phyloP scores from a whole-genome alignment of 2,888 invertebrate species.

The Endotricha flammealis region DNA sequence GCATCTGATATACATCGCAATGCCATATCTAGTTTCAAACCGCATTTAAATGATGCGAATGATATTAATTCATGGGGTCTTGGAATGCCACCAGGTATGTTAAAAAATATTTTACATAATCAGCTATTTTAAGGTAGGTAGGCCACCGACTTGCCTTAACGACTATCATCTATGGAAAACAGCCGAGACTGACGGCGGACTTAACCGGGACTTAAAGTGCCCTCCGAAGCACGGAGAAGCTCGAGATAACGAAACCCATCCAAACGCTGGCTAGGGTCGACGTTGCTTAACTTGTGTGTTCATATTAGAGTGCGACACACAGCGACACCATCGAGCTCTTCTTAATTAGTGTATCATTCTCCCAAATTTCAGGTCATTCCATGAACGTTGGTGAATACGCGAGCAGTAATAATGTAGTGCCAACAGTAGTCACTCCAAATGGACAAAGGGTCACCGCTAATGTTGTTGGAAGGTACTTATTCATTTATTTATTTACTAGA shows the following conservation, averaged over 20 bases:
- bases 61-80: slow-evolving; percentile 82
- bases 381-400: slow-evolving; percentile 53
- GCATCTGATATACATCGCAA: slow-evolving; percentile 78
- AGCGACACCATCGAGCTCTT: too few relatives aligned
- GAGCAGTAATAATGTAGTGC: slow-evolving; percentile 32
- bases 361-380: slow-evolving; percentile 45
- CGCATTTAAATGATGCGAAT: slow-evolving; percentile 73
- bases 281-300: too few relatives aligned
- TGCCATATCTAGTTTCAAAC: slow-evolving; percentile 77
- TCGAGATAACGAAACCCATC: too few relatives aligned
- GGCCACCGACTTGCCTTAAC: too few relatives aligned
- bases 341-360: slow-evolving; percentile 1
- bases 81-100: slow-evolving; percentile 66
- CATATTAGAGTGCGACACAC: too few relatives aligned
- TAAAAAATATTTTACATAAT: neutral
- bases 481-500: too few relatives aligned
- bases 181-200: too few relatives aligned
- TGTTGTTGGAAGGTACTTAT: slow-evolving; percentile 43
- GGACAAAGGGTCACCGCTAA: slow-evolving; percentile 31
- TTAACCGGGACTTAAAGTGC: too few relatives aligned
- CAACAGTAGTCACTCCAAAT: slow-evolving; percentile 26
- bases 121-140: too few relatives aligned
- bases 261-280: too few relatives aligned
- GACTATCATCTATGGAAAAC: too few relatives aligned
- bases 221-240: too few relatives aligned